These are phyloP conservation scores for Cataglyphis cursor DNA, from an alignment of 2,888 invertebrate species.

Conservation along the genomic window DNA sequence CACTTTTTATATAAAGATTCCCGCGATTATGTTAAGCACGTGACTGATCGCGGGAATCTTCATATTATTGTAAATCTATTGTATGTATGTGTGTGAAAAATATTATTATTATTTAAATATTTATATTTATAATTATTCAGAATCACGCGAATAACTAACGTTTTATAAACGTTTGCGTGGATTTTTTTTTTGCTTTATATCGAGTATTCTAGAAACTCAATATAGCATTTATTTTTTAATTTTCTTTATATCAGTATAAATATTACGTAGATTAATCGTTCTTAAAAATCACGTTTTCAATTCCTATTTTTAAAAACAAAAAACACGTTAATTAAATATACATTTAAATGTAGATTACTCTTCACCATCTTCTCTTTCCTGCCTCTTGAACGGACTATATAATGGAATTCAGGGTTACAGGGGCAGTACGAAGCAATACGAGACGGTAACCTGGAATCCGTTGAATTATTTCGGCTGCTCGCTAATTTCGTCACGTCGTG, in stretches of 20 bases:
- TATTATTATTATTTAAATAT: no score
- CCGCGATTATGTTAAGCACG: background rate
- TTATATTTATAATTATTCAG: background rate
- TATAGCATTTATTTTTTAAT: background rate
- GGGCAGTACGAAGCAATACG: conserved; percentile 50
- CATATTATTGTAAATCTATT: background rate
- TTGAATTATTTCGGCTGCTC: conserved; percentile 74
- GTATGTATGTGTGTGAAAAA: background rate
- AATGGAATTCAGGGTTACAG: conserved; percentile 67
- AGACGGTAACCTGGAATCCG: conserved; percentile 54
- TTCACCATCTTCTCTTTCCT: background rate
- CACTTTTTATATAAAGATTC: background rate
- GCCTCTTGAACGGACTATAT: background rate
- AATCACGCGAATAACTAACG: background rate
- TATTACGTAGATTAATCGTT: background rate
- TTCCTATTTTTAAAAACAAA: background rate
- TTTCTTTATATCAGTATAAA: background rate
- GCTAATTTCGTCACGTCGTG: conserved; percentile 73
- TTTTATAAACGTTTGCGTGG: background rate
- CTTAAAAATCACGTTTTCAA: background rate
- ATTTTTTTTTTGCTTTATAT: background rate
- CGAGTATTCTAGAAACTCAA: background rate
- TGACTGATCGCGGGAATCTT: background rate
- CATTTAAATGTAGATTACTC: conserved; percentile 2
- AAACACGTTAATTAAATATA: background rate